Evolutionary conservation across 2,888 invertebrate genomes (phyloP).

Genomic region (Chironomus tentans): DNA sequence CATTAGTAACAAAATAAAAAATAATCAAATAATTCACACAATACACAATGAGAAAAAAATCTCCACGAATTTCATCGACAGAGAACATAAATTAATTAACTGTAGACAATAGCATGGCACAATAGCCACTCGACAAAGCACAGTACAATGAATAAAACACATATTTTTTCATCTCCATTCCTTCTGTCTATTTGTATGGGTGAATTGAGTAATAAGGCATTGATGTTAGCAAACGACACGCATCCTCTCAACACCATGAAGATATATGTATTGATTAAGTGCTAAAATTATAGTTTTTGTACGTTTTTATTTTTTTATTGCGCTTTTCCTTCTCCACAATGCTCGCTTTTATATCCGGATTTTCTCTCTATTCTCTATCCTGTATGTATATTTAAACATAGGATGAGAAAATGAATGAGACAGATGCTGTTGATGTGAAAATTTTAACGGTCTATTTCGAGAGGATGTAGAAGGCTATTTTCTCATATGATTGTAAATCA

Average conservation of each 20-base stretch:
- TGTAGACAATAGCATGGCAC: no score
- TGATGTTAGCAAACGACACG: neutral
- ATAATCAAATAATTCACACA: no score
- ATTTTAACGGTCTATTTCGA: neutral
- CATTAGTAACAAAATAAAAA: no score
- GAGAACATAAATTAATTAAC: no score
- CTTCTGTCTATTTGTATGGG: neutral
- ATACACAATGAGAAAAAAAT: no score
- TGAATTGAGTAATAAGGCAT: neutral
- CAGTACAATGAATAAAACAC: neutral
- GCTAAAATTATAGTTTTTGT: constrained; percentile 22
- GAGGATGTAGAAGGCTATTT: neutral
- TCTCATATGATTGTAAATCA: neutral
- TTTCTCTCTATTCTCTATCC: neutral
- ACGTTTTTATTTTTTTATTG: constrained; percentile 8
- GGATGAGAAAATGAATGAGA: neutral
- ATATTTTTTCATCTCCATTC: neutral
- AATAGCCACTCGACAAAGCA: no score
- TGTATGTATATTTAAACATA: neutral
- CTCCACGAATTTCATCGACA: no score
- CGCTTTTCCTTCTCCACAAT: neutral
- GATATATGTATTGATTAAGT: constrained; percentile 23
- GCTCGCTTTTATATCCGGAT: neutral
- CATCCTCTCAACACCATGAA: constrained; percentile 11
- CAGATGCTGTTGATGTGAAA: neutral